These are phyloP conservation scores for Micoletzkya japonica DNA, from an alignment of 2,888 invertebrate genomes.

Conservation along the genomic window DNA sequence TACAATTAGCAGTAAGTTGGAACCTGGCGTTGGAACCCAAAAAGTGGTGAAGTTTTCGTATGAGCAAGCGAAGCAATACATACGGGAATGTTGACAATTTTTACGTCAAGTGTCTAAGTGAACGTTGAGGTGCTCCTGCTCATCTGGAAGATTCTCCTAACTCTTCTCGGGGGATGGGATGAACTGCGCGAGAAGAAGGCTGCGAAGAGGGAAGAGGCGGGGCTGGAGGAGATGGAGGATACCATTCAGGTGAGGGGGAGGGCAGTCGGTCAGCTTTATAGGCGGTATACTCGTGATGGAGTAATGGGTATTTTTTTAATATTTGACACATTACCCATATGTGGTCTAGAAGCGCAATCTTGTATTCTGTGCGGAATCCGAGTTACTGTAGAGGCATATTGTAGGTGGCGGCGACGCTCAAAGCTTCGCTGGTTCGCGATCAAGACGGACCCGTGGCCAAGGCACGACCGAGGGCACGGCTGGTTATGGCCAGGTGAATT, in stretches of 20 bases:
- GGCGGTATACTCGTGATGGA: no score
- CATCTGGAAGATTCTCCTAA: constrained; percentile 90
- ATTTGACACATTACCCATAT: no score
- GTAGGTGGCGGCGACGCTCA: constrained; percentile 5
- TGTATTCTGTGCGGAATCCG: no score
- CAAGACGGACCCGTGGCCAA: constrained; percentile 16
- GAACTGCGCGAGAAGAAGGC: constrained; percentile 74
- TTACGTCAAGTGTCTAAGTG: no score
- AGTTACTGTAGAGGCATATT: not conserved
- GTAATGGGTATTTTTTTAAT: no score
- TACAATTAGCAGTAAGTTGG: no score
- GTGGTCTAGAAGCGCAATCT: no score
- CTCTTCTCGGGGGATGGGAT: constrained; percentile 84
- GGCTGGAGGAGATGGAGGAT: constrained; percentile 82
- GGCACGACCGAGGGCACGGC: constrained; percentile 15
- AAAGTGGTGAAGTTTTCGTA: no score
- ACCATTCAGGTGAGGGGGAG: constrained; percentile 73
- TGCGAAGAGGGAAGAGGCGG: constrained; percentile 38
- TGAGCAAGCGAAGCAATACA: no score
- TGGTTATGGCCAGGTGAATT: constrained; percentile 20
- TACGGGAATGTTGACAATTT: no score
- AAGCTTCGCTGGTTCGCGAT: constrained; percentile 23
- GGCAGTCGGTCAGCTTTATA: no score
- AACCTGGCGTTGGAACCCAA: no score
- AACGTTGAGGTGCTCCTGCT: constrained; percentile 83